Evolutionary conservation across 2,888 invertebrate species (phyloP), one percentile per base, ranked within the genome.

Genomic region (Sinhomidia bicolor): DNA sequence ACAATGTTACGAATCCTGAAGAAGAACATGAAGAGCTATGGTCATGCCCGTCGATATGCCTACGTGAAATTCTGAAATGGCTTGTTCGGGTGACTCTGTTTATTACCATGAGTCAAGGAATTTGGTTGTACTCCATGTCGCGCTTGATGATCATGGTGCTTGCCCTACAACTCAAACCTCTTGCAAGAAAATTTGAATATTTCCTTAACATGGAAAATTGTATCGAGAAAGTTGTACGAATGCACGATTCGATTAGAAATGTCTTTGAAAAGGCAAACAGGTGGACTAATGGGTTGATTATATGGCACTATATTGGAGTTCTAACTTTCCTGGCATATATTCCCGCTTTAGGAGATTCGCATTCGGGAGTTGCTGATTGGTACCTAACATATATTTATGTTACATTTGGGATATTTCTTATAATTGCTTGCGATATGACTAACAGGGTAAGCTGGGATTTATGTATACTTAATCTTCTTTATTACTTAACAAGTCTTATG

Each of bases 351-450:
- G n/a, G 14, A 7, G n/a, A 1, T 6, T 29, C 14, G 3, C n/a
- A 29, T 4, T 5, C 51, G 1, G 29, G 12, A 51, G 29, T 23
- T 14, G 12, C 7, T 4, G 29, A 76, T 12, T 54, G 29, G n/a
- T 76, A 76, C 12, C n/a, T 76, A n/a, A 29, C 32, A 1, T 76
- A 29, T 26, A 26, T n/a, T 26, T 76, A 76, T 29, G 76, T 29
- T 0, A 51, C 32, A 6, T 76, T 29, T 14, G 76, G 76, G n/a
- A 9, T 5, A 1, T 76, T 76, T 41, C 32, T 76, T 14, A 76
- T 76, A 1, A 5, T 76, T 47, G 51, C 76, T n/a, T 76, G 76
- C 20, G 76, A 76, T n/a, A n/a, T n/a, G 4, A 47, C 76, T 29
- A 29, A 51, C 29, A n/a, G 76, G 47, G 76, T 76, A 17, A 76